Conservation (phyloP, 92 coral and sea anemone species). For the Galaxea fascicularis region DNA sequence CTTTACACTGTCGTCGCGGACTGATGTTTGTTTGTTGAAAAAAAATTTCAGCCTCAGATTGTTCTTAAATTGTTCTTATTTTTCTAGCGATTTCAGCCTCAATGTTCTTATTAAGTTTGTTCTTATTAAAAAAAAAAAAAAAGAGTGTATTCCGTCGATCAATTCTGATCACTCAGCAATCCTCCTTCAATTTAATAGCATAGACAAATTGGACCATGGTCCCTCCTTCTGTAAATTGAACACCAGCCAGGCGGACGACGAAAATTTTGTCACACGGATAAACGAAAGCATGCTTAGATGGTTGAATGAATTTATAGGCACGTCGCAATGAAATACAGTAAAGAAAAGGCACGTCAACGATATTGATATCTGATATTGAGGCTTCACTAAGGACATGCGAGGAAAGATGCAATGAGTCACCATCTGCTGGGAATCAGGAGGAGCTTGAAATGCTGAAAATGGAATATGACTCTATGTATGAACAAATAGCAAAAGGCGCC, state of each 20-base stretch:
- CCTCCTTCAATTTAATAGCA: slow-evolving; percentile 27
- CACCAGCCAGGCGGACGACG: slow-evolving; percentile 33
- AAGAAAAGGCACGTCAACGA: slow-evolving; percentile 27
- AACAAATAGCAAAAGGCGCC: slow-evolving; percentile 53
- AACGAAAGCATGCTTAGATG: slow-evolving; percentile 7
- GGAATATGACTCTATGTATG: slow-evolving; percentile 45
- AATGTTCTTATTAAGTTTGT: no score
- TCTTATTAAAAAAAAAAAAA: no score
- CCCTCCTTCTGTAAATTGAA: slow-evolving; percentile 60
- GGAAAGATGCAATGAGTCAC: slow-evolving; percentile 16
- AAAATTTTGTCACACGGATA: slow-evolving; percentile 21
- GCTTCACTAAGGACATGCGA: background rate
- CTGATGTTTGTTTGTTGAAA: no score
- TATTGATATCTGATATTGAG: background rate
- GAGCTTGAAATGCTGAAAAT: slow-evolving; percentile 41
- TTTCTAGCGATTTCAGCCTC: no score
- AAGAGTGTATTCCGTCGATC: no score
- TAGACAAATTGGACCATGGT: slow-evolving; percentile 15
- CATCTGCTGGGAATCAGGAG: no score
- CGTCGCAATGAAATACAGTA: slow-evolving; percentile 17
- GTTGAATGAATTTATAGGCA: slow-evolving; percentile 36
- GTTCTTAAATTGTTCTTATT: no score
- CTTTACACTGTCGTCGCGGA: no score
- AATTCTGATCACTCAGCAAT: no score
- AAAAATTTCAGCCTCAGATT: no score